Evolutionary conservation across 2,888 invertebrate genomes (phyloP).

Genomic region (Linyphia triangularis): DNA sequence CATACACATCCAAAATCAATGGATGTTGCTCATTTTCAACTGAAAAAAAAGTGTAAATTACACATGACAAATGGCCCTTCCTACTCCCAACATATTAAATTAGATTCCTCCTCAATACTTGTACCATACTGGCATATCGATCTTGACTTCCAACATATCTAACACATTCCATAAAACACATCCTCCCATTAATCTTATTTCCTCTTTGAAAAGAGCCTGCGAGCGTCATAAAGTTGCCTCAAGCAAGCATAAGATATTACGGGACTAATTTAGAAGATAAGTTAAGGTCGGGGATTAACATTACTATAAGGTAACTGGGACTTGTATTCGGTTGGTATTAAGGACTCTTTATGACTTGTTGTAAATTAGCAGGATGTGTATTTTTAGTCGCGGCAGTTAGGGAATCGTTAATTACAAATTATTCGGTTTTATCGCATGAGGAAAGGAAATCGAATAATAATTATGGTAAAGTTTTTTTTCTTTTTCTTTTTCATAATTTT

Average conservation of each 20-base stretch:
- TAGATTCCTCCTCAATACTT: not conserved
- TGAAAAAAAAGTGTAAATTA: too few relatives aligned
- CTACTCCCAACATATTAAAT: not conserved
- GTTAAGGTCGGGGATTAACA: constrained; percentile 18
- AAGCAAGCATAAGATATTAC: not conserved
- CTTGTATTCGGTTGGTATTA: constrained; percentile 13
- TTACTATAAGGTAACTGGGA: constrained; percentile 7
- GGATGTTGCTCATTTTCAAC: too few relatives aligned
- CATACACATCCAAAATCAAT: not conserved
- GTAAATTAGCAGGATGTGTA: constrained; percentile 18
- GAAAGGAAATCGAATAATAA: constrained; percentile 17
- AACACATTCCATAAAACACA: not conserved
- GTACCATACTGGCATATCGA: not conserved
- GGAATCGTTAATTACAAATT: constrained; percentile 12
- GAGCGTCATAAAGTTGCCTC: not conserved
- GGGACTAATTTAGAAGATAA: constrained; percentile 5
- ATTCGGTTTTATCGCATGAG: not conserved
- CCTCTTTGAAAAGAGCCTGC: too few relatives aligned
- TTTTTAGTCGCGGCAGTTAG: not conserved
- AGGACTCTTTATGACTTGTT: not conserved
- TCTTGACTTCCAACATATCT: not conserved
- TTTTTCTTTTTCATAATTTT: too few relatives aligned
- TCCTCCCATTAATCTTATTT: not conserved
- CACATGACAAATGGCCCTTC: not conserved
- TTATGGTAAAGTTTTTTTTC: too few relatives aligned